Evolutionary conservation across 53 echinoderm and acorn worm species (phyloP).

Genomic region (Holothuria leucospilota): DNA sequence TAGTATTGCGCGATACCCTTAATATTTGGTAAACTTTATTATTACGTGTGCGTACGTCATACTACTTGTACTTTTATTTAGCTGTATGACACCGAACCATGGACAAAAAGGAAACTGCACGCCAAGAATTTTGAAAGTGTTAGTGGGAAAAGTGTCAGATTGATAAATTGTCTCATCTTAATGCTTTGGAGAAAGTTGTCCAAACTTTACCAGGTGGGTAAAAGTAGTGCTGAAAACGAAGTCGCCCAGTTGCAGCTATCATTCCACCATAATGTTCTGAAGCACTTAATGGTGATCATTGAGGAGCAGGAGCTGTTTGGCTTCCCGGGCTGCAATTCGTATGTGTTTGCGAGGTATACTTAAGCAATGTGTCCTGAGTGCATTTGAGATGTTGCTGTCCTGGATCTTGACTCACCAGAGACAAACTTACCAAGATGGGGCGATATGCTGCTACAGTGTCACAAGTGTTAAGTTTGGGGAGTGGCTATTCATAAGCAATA

Average conservation of each 20-base stretch:
- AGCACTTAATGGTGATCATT: slow-evolving; percentile 22
- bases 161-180: too few species aligned
- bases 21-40: too few species aligned
- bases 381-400: slow-evolving; percentile 36
- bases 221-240: slow-evolving; percentile 29
- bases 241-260: slow-evolving; percentile 52
- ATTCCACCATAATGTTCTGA: slow-evolving; percentile 56
- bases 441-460: slow-evolving; percentile 55
- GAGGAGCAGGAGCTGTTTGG: slow-evolving; percentile 39
- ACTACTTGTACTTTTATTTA: too few species aligned
- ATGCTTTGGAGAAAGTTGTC: too few species aligned
- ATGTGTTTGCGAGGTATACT: slow-evolving; percentile 65
- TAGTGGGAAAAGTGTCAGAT: too few species aligned
- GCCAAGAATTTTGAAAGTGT: too few species aligned
- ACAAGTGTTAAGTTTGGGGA: slow-evolving; percentile 46
- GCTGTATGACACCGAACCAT: too few species aligned
- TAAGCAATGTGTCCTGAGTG: slow-evolving; percentile 33
- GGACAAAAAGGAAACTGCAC: too few species aligned
- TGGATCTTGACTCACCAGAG: slow-evolving; percentile 44
- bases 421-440: slow-evolving; percentile 41
- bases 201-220: neutral
- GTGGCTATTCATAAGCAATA: slow-evolving; percentile 61
- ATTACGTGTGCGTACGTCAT: too few species aligned
- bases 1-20: too few species aligned
- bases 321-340: slow-evolving; percentile 37